A percentile compares a stretch with the other conserved stretches of the same genome.
Evolutionary conservation across 2,888 invertebrate species (phyloP).

Genomic region (Clunio marinus): DNA sequence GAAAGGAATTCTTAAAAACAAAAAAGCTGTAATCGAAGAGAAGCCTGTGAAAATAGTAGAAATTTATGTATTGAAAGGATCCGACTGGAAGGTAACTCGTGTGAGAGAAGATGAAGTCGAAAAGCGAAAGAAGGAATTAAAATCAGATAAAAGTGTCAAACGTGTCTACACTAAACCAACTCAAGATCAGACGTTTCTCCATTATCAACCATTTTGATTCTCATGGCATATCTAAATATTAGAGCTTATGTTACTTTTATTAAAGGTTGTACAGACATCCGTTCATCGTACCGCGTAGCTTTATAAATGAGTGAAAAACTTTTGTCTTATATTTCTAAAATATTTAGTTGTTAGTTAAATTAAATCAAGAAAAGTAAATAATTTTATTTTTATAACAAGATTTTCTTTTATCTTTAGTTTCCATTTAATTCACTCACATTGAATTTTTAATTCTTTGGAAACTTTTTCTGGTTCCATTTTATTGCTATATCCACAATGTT

Average conservation of each 20-base stretch:
- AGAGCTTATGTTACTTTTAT: too few relatives aligned
- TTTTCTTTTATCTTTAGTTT: too few relatives aligned
- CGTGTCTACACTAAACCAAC: conserved; percentile 21
- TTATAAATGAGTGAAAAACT: too few relatives aligned
- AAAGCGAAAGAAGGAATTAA: not conserved
- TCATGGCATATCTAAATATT: too few relatives aligned
- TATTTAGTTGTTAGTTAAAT: too few relatives aligned
- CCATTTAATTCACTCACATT: too few relatives aligned
- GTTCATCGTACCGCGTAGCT: too few relatives aligned
- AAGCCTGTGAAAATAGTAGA: conserved; percentile 11
- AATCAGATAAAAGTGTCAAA: conserved; percentile 21
- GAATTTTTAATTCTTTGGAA: too few relatives aligned
- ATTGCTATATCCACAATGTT: conserved; percentile 55
- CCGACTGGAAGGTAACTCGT: conserved; percentile 13
- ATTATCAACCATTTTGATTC: conserved; percentile 3
- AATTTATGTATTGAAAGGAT: conserved; percentile 4
- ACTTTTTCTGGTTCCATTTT: conserved; percentile 47
- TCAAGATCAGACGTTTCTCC: conserved; percentile 14
- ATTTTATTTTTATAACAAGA: too few relatives aligned
- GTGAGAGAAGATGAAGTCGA: conserved; percentile 15
- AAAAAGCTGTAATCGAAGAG: conserved; percentile 9
- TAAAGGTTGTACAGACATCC: too few relatives aligned
- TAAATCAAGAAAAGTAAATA: too few relatives aligned
- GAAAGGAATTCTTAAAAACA: conserved; percentile 29
- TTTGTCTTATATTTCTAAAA: too few relatives aligned